phyloP scores from a whole-genome alignment of 2,113 vertebrate species.

The Chamaetylas fuelleborni region DNA sequence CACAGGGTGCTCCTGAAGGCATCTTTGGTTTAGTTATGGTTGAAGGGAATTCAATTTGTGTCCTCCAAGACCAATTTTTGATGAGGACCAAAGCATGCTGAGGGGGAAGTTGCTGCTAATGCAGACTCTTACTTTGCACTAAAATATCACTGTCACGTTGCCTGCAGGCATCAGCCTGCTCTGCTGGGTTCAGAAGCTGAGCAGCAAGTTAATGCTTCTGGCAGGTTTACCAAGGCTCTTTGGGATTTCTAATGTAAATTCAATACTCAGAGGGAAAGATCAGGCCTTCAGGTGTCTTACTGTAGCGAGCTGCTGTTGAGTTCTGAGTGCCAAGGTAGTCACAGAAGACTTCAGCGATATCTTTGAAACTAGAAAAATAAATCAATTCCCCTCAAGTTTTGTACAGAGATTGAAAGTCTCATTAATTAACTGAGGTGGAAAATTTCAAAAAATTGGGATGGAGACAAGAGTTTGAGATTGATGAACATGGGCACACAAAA shows the following conservation, averaged over 20 bases:
- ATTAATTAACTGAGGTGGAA: not conserved
- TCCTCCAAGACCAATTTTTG: not conserved
- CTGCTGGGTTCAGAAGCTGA: not conserved
- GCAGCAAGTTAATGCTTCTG: not conserved
- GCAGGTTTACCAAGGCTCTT: not conserved
- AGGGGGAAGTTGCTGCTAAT: not conserved
- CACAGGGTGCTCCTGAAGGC: not conserved
- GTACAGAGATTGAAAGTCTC: not conserved
- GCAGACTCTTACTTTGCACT: not conserved
- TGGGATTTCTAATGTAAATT: not conserved
- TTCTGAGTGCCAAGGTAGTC: not conserved
- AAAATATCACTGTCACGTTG: not conserved
- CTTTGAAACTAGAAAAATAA: not conserved
- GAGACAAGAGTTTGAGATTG: not conserved
- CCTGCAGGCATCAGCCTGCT: not conserved
- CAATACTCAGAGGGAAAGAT: not conserved
- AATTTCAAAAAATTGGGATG: not conserved
- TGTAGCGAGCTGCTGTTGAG: rapidly evolving
- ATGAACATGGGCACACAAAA: not conserved
- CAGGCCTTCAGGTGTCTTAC: not conserved
- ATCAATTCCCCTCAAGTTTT: not conserved
- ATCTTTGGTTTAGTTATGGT: not conserved
- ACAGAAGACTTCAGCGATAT: not conserved
- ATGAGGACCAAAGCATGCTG: not conserved
- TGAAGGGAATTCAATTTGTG: not conserved